Base-by-base conservation (phyloP, 2,797 vertebrate genomes). In the Ptychadena robeensis region DNA sequence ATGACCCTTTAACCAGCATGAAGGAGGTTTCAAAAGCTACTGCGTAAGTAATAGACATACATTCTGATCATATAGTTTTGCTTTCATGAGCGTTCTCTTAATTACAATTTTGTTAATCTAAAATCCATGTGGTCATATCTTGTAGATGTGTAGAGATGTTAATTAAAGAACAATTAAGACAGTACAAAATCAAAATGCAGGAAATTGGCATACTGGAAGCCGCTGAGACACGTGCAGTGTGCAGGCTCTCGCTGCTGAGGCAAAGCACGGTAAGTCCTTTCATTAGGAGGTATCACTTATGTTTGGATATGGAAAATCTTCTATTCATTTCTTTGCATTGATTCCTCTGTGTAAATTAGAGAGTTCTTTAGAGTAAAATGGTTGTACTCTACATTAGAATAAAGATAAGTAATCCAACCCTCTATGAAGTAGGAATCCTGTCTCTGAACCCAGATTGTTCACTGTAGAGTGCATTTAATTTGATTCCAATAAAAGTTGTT, bases 11-110 rank as follows among this genome's bases (percentile, higher is more conserved):
- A 72, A 96, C 95, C 87, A 98, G 97, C 93, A 98, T 99, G 97
- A 98, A 96, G 89, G 98, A 99, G 0, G 96, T 99, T 0, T 96
- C 97, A 86, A 99, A 98, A 91, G 96, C 97, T 18, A 99, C 98
- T 86, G 95, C 88, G 98, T 99, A 91, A 95, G 97, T 89, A 77
- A 40, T 2, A 48, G 22, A 1, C 15, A 15, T 18, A 32, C 2
- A 15, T 59, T 61, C 2, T 9, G 28, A 27, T 10, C 53, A 59
- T 25, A 4, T 9, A 4, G 6, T 10, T 57, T 14, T 25, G 2
- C 6, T 72, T 27, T 64, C 2, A 40, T 57, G 3, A 48, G 2
- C 30, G 9, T n/a, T 1, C 0, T 22, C 2, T 67, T 0, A 34
- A 67, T 18, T 0, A 34, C 22, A 67, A 14, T 4, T 18, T 10